A percentile compares a stretch with the other conserved stretches of the same genome.
These are phyloP conservation scores for Oncorhynchus gorbuscha DNA, from an alignment of 2,113 vertebrate genomes.

Conservation along the genomic window DNA sequence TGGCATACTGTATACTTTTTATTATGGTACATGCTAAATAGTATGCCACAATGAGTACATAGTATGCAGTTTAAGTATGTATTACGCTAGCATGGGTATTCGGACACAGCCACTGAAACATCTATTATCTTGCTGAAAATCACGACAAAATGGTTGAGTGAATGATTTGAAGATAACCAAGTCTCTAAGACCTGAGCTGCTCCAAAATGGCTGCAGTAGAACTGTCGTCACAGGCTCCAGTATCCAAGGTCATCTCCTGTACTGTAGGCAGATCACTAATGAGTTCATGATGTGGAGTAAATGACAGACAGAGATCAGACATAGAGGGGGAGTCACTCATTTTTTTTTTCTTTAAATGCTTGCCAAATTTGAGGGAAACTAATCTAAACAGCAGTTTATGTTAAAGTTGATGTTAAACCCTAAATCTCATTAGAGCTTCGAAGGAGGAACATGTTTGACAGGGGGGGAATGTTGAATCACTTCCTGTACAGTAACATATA, in stretches of 20 bases:
- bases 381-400: constrained; percentile 63
- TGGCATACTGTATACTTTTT: no score
- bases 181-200: not conserved
- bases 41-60: no score
- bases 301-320: constrained; percentile 59
- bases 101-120: not conserved
- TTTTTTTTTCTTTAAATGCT: constrained; percentile 15
- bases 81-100: no score
- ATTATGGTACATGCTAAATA: no score
- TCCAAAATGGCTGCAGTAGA: not conserved
- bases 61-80: no score
- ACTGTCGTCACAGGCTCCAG: not conserved
- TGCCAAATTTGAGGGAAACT: constrained; percentile 62
- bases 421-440: constrained; percentile 61
- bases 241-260: constrained; percentile 10
- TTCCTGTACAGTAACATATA: constrained; percentile 59
- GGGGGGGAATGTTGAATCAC: constrained; percentile 62
- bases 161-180: not conserved
- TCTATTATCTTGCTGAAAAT: not conserved
- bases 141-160: not conserved
- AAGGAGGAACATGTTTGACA: constrained; percentile 59
- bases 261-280: constrained; percentile 50
- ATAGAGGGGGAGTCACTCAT: constrained; percentile 48
- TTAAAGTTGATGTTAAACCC: constrained; percentile 50
- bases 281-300: constrained; percentile 60